Percentiles rank a stretch among this genome's conserved stretches.
Conservation (phyloP, 1,140 invertebrate species). For the Panagrolaimus sp. region DNA sequence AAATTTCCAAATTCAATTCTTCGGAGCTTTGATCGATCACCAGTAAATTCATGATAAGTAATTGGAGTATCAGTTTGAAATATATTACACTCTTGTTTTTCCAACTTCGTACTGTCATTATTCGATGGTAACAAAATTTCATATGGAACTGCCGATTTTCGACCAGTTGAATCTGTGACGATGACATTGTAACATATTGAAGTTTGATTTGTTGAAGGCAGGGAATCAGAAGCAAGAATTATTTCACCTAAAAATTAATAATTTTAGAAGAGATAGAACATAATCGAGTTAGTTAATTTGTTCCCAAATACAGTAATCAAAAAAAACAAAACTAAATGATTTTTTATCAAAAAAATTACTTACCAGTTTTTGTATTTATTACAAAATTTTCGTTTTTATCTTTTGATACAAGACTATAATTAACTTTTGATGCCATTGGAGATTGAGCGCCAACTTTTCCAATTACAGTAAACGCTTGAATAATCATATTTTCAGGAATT, state of each 20-base stretch:
- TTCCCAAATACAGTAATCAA: too few species aligned
- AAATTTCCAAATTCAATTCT: not conserved
- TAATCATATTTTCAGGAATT: not conserved
- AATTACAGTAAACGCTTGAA: not conserved
- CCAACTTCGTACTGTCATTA: not conserved
- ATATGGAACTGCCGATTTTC: not conserved
- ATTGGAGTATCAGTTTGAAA: not conserved
- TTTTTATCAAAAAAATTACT: too few species aligned
- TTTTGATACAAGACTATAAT: not conserved
- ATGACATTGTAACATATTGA: not conserved
- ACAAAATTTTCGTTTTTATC: not conserved
- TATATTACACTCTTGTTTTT: not conserved
- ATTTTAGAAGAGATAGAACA: too few species aligned
- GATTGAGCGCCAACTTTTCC: not conserved
- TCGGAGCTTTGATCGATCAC: not conserved
- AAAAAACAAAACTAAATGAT: too few species aligned
- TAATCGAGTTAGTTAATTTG: too few species aligned
- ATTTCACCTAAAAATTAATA: slow-evolving; percentile 10
- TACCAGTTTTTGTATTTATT: not conserved
- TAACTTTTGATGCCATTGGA: not conserved
- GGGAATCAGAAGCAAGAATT: not conserved
- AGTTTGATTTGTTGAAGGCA: not conserved
- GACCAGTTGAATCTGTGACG: not conserved
- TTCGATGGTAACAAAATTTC: not conserved
- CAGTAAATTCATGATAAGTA: slow-evolving; percentile 7